Conservation (phyloP, 1,140 invertebrate species). For the Drosophila lini region DNA sequence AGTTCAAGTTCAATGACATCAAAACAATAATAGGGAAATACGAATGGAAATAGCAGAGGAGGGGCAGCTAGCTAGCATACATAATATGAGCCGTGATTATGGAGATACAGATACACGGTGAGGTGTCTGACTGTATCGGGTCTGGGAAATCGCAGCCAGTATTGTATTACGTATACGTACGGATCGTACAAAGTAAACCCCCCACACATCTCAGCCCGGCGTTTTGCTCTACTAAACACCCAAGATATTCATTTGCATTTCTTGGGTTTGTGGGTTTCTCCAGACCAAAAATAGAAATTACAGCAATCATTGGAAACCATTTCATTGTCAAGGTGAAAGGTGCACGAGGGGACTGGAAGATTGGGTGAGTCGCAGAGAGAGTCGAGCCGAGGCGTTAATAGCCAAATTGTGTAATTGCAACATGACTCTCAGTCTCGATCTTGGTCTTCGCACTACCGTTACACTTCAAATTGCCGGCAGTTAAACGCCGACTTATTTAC, state of each 20-base stretch:
- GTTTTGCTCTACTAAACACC: constrained; percentile 77
- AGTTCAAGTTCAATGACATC: constrained; percentile 82
- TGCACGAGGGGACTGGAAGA: not conserved
- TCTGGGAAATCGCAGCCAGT: constrained; percentile 69
- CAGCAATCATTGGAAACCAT: constrained; percentile 69
- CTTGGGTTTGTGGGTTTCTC: constrained; percentile 10
- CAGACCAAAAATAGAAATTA: constrained; percentile 50
- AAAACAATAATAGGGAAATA: constrained; percentile 71
- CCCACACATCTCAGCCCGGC: constrained; percentile 21
- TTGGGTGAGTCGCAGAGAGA: not conserved
- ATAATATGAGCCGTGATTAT: constrained; percentile 54
- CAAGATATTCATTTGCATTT: constrained; percentile 73
- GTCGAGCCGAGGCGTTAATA: constrained; percentile 66
- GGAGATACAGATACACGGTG: constrained; percentile 14
- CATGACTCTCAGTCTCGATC: constrained; percentile 3
- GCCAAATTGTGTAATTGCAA: constrained; percentile 76
- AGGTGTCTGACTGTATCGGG: constrained; percentile 49
- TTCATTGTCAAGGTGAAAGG: constrained; percentile 77
- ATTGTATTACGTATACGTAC: constrained; percentile 56
- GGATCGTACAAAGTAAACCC: constrained; percentile 1
- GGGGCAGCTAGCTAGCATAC: constrained; percentile 29
- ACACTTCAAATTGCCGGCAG: constrained; percentile 65
- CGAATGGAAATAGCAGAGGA: constrained; percentile 26
- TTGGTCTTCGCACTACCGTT: constrained; percentile 57
- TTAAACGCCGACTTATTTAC: constrained; percentile 71